These are phyloP conservation scores for Saccopteryx leptura DNA, from an alignment of 2,113 vertebrate species.

Conservation along the genomic window DNA sequence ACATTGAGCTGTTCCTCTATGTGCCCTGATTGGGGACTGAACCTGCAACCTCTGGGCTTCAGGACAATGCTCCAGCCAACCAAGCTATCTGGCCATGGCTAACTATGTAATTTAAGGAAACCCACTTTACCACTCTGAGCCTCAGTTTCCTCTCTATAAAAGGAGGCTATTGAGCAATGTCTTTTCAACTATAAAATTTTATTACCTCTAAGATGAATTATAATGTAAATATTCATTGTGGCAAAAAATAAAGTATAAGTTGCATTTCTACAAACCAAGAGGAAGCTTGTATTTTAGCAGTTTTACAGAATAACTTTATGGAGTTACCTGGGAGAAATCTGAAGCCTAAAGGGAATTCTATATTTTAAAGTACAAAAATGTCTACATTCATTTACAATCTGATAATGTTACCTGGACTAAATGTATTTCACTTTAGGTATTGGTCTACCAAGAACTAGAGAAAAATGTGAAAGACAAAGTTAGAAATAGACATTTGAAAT, in stretches of 20 bases:
- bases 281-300: neutral
- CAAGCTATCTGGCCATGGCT: neutral
- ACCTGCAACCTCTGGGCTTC: too few species aligned
- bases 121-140: neutral
- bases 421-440: neutral
- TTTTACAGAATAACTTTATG: neutral
- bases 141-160: neutral
- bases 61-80: too few species aligned
- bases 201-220: neutral
- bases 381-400: neutral
- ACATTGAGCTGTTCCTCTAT: too few species aligned
- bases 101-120: neutral
- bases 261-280: neutral
- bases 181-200: neutral
- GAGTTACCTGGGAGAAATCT: conserved; percentile 17
- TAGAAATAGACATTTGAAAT: neutral
- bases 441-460: neutral
- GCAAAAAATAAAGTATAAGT: neutral
- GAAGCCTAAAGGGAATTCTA: neutral
- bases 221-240: neutral
- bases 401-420: neutral
- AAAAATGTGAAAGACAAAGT: neutral
- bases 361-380: neutral
- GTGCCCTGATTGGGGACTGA: too few species aligned
- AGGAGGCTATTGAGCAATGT: neutral